Evolutionary conservation across 1,140 invertebrate species (phyloP).

Genomic region (Atta cephalotes): DNA sequence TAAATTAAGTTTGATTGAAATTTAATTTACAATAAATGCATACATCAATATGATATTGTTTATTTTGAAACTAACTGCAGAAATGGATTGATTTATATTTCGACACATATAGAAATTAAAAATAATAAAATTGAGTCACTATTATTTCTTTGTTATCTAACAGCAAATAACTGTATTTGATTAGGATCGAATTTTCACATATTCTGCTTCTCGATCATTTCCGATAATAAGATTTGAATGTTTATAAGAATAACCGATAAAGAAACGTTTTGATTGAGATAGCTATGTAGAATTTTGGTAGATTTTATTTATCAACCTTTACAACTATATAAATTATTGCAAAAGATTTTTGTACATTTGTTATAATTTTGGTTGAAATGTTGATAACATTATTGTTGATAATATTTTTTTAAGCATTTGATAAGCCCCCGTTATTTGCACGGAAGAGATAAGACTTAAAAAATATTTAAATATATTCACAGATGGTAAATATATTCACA

Average conservation of each 20-base stretch:
- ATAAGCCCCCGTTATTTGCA: conserved; percentile 4
- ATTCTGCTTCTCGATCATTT: no score
- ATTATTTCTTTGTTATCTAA: no score
- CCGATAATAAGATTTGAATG: not conserved
- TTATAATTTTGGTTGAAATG: not conserved
- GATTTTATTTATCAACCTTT: not conserved
- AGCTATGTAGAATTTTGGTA: not conserved
- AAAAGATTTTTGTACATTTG: not conserved
- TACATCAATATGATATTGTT: no score
- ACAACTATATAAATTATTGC: not conserved
- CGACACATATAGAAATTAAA: no score
- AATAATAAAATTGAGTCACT: no score
- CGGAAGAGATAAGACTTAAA: conserved; percentile 17
- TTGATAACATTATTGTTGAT: not conserved
- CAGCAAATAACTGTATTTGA: not conserved
- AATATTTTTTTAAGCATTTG: not conserved
- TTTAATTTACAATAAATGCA: no score
- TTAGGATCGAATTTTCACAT: not conserved
- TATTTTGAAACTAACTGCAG: no score
- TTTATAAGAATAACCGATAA: not conserved
- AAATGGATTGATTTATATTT: no score
- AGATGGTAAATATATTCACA: not conserved
- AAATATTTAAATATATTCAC: not conserved
- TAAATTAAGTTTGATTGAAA: no score
- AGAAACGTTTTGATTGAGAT: not conserved